These are phyloP conservation scores for Nephila pilipes DNA, from an alignment of 1,140 invertebrate genomes.

Conservation along the genomic window DNA sequence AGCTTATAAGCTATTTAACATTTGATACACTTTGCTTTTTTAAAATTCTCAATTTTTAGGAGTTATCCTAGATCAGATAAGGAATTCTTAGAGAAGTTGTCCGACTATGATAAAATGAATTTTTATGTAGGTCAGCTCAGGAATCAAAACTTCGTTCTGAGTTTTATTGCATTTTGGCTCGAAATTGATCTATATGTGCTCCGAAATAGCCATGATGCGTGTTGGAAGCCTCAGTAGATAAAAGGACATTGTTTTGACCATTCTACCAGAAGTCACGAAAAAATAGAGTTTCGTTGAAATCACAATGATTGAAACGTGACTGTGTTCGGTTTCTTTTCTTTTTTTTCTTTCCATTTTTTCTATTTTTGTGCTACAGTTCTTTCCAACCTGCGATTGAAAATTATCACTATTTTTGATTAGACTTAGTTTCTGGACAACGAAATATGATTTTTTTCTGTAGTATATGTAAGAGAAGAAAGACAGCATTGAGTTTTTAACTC, in stretches of 20 bases:
- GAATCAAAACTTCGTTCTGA: not conserved
- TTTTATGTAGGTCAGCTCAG: slow-evolving; percentile 43
- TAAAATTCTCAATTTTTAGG: too few species aligned
- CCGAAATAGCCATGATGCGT: slow-evolving; percentile 52
- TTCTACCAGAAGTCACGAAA: slow-evolving; percentile 50
- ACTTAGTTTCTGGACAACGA: too few species aligned
- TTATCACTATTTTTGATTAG: too few species aligned
- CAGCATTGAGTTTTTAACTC: too few species aligned
- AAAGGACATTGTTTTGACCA: slow-evolving; percentile 45
- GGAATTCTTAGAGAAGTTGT: not conserved
- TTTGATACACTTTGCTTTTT: too few species aligned
- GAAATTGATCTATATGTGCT: slow-evolving; percentile 57
- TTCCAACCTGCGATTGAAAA: too few species aligned
- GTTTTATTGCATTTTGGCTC: not conserved
- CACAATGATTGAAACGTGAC: slow-evolving; percentile 7
- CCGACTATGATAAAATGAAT: not conserved
- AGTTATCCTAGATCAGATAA: not conserved
- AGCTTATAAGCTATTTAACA: too few species aligned
- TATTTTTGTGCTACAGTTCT: too few species aligned
- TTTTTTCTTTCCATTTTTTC: not conserved
- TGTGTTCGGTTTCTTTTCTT: not conserved
- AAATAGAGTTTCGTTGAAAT: slow-evolving; percentile 19
- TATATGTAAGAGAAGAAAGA: too few species aligned
- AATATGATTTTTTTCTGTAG: too few species aligned
- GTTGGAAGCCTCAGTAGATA: slow-evolving; percentile 9